These are phyloP conservation scores for Dascyllus trimaculatus DNA, from an alignment of 2,113 vertebrate genomes.

Conservation along the genomic window DNA sequence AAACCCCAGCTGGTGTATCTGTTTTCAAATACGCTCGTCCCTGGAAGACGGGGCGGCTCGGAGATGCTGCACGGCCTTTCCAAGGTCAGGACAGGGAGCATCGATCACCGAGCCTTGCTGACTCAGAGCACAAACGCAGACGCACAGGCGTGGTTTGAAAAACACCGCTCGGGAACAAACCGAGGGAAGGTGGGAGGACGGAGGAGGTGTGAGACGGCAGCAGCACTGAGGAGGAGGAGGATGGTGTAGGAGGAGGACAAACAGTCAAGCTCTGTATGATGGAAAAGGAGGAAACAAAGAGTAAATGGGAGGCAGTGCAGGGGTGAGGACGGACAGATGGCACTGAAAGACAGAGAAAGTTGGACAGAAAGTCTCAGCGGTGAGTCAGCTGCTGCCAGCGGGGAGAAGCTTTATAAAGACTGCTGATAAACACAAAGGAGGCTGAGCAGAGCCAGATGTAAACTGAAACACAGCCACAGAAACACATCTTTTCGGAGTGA, in stretches of 20 bases:
- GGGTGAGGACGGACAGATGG: no score
- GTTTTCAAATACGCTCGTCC: background rate
- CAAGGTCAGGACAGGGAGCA: constrained; percentile 55
- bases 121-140: constrained; percentile 51
- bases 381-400: no score
- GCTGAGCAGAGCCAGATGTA: background rate
- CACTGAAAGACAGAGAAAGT: no score
- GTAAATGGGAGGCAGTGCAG: no score
- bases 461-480: background rate
- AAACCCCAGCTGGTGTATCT: constrained; percentile 4
- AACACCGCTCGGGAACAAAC: background rate
- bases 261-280: no score
- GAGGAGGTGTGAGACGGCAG: background rate
- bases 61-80: constrained; percentile 13
- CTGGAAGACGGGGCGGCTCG: background rate
- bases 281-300: background rate
- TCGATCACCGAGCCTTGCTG: constrained; percentile 50
- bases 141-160: background rate
- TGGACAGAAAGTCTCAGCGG: background rate
- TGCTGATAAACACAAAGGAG: background rate
- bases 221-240: no score
- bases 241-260: background rate
- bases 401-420: background rate
- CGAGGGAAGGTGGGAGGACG: background rate
- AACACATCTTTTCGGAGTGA: background rate